Percentiles rank a stretch among this genome's conserved stretches.
These are phyloP conservation scores for Poeciliopsis retropinna DNA, from an alignment of 2,113 vertebrate genomes.

Conservation along the genomic window DNA sequence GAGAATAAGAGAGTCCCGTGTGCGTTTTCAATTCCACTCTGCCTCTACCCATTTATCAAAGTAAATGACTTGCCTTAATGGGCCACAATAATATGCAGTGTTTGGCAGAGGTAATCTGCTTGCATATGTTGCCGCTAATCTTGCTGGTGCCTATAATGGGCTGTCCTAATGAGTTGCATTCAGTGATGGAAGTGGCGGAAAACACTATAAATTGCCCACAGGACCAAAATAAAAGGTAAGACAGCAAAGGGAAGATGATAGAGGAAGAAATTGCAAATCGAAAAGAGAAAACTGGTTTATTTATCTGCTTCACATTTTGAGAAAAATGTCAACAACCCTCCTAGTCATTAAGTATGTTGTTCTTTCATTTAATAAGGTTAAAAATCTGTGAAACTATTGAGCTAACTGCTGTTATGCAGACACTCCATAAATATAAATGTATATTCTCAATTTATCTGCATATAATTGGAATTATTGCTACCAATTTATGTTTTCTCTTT, in stretches of 20 bases:
- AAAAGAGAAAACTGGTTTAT: slow-evolving; percentile 6
- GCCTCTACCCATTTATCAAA: slow-evolving; percentile 67
- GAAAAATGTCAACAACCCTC: background rate
- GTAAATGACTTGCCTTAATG: slow-evolving; percentile 73
- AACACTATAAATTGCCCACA: slow-evolving; percentile 42
- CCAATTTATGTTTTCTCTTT: too few species aligned
- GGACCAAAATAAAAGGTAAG: slow-evolving; percentile 19
- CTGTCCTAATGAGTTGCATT: slow-evolving; percentile 68
- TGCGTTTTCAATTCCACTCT: slow-evolving; percentile 57
- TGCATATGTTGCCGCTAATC: slow-evolving; percentile 68
- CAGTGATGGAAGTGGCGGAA: slow-evolving; percentile 45
- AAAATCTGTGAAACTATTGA: background rate
- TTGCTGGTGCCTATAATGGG: slow-evolving; percentile 60
- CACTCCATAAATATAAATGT: background rate
- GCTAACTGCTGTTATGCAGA: background rate
- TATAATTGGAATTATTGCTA: too few species aligned
- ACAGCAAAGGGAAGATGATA: slow-evolving; percentile 4
- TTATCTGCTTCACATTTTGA: background rate
- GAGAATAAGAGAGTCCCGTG: slow-evolving; percentile 31
- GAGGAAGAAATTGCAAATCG: slow-evolving; percentile 20
- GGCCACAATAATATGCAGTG: slow-evolving; percentile 71
- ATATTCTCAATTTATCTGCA: too few species aligned
- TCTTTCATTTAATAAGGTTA: background rate
- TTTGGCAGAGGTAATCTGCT: slow-evolving; percentile 73
- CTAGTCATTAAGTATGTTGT: background rate